Evolutionary conservation across 92 coral and sea anemone genomes (phyloP), one percentile per base, ranked within the genome.

Genomic region (Porites rus): DNA sequence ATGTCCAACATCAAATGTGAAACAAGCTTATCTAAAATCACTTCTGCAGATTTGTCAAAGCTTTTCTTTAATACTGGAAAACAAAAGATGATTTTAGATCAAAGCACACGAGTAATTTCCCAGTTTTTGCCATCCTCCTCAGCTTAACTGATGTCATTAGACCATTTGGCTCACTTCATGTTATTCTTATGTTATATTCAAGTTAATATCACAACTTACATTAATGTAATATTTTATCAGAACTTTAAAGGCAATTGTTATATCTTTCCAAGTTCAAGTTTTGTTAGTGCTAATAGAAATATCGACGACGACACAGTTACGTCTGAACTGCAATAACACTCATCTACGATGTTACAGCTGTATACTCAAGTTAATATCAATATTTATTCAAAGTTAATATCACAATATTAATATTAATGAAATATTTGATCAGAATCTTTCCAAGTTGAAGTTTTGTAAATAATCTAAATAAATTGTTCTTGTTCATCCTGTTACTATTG

Each of bases 71-170:
- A 84, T 84, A 75, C 88, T 74, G 80, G 82, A 66, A 58, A 67
- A 85, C 89, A 76, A 78, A 85, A 85, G 81, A 65, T 85, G 89
- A 76, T 85, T 63, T 51, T 22, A 20, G 83, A 85, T 64, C 22
- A 85, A 64, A 78, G 89, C 62, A 78, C 89, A 22, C 38, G 88
- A 64, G 65, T 71, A 10, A 84, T 84, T 72, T 56, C 87, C 68
- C 83, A 78, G 43, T 60, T 78, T 61, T 62, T 78, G 83, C 83
- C 75, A 78, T 62, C 83, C 83, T 62, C 62, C 80, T 53, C 46
- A 76, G 17, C 67, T 62, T 62, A 19, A 62, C 67, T 14, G 67
- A 62, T 62, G 0, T 62, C 17, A 62, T 14, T 14, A 14, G 67
- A 62, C 67, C 67, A 8, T 62, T 62, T 62, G 6, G 67, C 19